A percentile compares a stretch with the other conserved stretches of the same genome.
Evolutionary conservation across 2,888 invertebrate species (phyloP).

Genomic region (Tenthredo livida): DNA sequence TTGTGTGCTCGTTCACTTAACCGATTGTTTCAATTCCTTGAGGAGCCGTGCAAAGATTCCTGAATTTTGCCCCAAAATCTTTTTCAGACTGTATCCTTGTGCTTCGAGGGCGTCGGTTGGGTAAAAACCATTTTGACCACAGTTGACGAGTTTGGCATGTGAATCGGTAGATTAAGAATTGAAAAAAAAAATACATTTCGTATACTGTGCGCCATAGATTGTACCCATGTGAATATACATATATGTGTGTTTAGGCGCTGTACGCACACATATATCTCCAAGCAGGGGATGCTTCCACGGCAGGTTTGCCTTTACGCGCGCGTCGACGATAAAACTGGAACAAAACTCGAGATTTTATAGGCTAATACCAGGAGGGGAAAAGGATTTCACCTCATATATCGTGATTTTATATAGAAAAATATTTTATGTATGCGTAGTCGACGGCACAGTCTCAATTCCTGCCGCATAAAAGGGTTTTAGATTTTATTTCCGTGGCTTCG

Average conservation of each 20-base stretch:
- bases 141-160: background rate
- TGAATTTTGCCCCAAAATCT: background rate
- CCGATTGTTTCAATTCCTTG: conserved; percentile 32
- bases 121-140: background rate
- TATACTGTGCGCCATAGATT: background rate
- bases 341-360: conserved; percentile 73
- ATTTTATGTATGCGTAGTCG: conserved; percentile 68
- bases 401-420: conserved; percentile 70
- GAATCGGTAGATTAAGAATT: background rate
- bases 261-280: conserved; percentile 29
- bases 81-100: background rate
- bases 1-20: conserved; percentile 44
- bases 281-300: conserved; percentile 48
- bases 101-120: background rate
- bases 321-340: conserved; percentile 65
- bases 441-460: conserved; percentile 64
- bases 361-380: conserved; percentile 66
- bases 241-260: background rate
- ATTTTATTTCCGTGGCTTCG: conserved; percentile 67
- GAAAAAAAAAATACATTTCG: conserved; percentile 13
- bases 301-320: conserved; percentile 51
- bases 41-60: conserved; percentile 6
- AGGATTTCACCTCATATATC: conserved; percentile 64
- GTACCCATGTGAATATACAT: conserved; percentile 14
- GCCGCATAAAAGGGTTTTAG: conserved; percentile 67